A percentile compares a stretch with the other conserved stretches of the same genome.
Conservation (phyloP, 2,113 vertebrate genomes). For the Amblyopsis rosae region DNA sequence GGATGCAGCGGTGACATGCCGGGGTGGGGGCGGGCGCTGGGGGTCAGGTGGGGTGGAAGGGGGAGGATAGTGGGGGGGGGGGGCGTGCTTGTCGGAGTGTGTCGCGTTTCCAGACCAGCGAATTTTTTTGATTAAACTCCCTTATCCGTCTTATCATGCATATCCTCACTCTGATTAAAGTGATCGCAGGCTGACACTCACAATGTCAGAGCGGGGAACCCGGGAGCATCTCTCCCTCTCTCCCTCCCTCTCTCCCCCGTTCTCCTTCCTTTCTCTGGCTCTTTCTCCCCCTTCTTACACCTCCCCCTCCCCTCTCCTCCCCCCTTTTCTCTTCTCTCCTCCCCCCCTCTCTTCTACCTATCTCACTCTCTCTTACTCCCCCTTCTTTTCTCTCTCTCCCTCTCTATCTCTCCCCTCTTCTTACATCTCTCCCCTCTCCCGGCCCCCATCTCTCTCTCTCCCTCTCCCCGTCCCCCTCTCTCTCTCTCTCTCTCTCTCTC, state of each 20-base stretch:
- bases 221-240: conserved; percentile 69
- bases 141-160: conserved; percentile 99
- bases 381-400: not conserved
- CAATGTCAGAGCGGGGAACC: conserved; percentile 92
- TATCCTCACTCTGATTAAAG: conserved; percentile 99
- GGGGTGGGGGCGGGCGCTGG: conserved; percentile 63
- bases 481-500: not conserved
- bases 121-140: conserved; percentile 99
- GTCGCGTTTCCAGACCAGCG: conserved; percentile 99
- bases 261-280: not conserved
- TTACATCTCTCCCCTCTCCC: not conserved
- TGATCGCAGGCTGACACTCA: conserved; percentile 99
- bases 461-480: not conserved
- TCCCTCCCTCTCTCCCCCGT: not conserved
- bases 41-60: not conserved
- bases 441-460: not conserved
- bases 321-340: not conserved
- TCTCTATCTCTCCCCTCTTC: conserved; percentile 12
- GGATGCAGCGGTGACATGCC: not conserved
- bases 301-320: not conserved
- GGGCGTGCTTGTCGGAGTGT: conserved; percentile 96
- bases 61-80: conserved; percentile 49
- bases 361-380: not conserved
- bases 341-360: not conserved
- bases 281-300: conserved; percentile 25